These are phyloP conservation scores for Drosophila funebris DNA, from an alignment of 1,140 invertebrate genomes.

Conservation along the genomic window DNA sequence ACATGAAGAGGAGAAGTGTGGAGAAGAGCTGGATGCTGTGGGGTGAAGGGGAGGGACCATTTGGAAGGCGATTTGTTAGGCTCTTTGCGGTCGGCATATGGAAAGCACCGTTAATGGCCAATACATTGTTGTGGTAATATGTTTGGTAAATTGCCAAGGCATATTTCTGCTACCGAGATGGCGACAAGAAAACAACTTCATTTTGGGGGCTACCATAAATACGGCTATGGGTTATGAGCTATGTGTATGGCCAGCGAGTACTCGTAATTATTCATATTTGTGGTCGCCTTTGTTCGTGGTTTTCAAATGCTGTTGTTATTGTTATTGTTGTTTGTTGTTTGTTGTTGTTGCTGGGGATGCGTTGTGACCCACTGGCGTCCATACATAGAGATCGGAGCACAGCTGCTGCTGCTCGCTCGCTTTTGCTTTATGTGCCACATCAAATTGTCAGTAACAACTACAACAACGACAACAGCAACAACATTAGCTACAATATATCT, in stretches of 20 bases:
- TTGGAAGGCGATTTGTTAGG: conserved; percentile 33
- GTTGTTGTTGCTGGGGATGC: background rate
- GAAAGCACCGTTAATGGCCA: conserved; percentile 72
- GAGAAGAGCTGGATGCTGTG: background rate
- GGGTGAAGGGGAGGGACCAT: background rate
- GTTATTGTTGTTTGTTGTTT: background rate
- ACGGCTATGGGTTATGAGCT: conserved; percentile 15
- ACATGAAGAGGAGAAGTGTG: background rate
- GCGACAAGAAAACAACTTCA: conserved; percentile 47
- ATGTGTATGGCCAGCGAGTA: conserved; percentile 52
- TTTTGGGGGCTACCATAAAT: conserved; percentile 51
- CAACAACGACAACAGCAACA: conserved; percentile 40
- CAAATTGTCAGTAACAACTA: conserved; percentile 60
- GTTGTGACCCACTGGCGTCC: conserved; percentile 9
- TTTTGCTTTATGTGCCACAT: conserved; percentile 59
- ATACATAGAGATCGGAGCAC: conserved; percentile 6
- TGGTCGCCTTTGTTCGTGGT: conserved; percentile 59
- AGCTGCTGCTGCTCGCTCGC: background rate
- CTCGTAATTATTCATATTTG: conserved; percentile 78
- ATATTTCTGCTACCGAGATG: conserved; percentile 68
- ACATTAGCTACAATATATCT: conserved; percentile 73
- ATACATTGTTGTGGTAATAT: conserved; percentile 79
- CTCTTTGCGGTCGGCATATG: conserved; percentile 53
- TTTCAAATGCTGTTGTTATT: background rate
- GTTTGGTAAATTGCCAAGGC: conserved; percentile 72